Conservation (phyloP, 1,140 invertebrate genomes). For the Riptortus pedestris region DNA sequence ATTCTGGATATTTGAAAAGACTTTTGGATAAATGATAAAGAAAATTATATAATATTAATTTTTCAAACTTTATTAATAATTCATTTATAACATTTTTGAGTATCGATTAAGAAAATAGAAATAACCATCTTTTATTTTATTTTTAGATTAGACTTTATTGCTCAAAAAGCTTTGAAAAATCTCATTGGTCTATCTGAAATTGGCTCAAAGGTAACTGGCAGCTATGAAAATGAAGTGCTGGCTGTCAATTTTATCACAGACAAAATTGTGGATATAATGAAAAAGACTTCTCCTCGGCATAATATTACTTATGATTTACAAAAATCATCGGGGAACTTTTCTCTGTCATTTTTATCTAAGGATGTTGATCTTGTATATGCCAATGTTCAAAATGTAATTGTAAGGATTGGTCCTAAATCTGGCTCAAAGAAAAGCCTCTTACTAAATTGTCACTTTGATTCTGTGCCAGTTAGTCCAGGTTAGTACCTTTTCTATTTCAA, state of each 20-base stretch:
- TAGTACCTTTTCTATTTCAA: constrained; percentile 27
- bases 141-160: constrained; percentile 40
- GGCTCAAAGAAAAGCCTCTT: constrained; percentile 57
- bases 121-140: too few species aligned
- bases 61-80: too few species aligned
- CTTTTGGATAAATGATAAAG: too few species aligned
- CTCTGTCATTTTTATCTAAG: constrained; percentile 65
- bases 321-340: constrained; percentile 63
- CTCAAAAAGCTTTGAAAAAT: constrained; percentile 50
- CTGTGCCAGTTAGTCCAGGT: constrained; percentile 76
- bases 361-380: constrained; percentile 60
- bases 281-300: constrained; percentile 37
- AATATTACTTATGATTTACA: constrained; percentile 47
- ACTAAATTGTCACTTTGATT: constrained; percentile 90
- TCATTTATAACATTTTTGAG: too few species aligned
- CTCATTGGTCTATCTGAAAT: constrained; percentile 52
- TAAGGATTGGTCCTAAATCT: constrained; percentile 52
- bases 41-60: too few species aligned
- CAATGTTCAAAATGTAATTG: constrained; percentile 68
- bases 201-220: constrained; percentile 55
- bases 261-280: constrained; percentile 41
- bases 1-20: too few species aligned
- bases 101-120: too few species aligned
- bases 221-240: constrained; percentile 50
- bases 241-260: constrained; percentile 43